A percentile compares a stretch with the other conserved stretches of the same genome.
phyloP scores from a whole-genome alignment of 2,113 vertebrate species.

The Potamarius usumacintae region DNA sequence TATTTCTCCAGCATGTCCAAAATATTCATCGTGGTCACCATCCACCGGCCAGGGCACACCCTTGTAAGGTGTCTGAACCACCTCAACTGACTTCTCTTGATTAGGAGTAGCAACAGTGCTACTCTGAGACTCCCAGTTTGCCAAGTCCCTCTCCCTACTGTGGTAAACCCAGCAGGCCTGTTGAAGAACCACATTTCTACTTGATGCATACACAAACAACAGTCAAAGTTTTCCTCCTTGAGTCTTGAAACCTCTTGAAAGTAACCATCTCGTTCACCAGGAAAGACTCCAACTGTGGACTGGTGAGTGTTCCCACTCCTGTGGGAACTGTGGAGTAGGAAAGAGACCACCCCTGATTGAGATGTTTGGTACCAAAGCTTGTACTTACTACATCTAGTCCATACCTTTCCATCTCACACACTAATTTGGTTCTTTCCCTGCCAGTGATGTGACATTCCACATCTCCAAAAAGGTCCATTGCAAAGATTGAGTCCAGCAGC shows the following conservation, averaged over 20 bases:
- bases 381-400: not conserved
- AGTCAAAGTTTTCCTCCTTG: not conserved
- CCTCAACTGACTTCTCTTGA: not conserved
- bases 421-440: not conserved
- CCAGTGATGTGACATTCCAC: not conserved
- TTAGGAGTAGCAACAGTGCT: not conserved
- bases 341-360: conserved; percentile 11
- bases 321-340: not conserved
- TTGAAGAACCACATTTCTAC: not conserved
- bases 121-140: not conserved
- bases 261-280: not conserved
- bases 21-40: not conserved
- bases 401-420: not conserved
- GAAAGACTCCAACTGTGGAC: conserved; percentile 14
- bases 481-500: not conserved
- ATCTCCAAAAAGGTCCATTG: not conserved
- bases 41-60: not conserved
- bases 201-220: conserved; percentile 9
- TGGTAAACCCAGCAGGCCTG: not conserved
- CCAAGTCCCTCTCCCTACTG: not conserved
- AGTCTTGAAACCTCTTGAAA: conserved; percentile 12
- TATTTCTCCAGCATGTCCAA: not conserved
- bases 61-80: not conserved
- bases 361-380: not conserved
- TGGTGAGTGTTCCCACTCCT: not conserved